Evolutionary conservation across 2,888 invertebrate genomes (phyloP).

Genomic region (Alviniconcha strummeri): DNA sequence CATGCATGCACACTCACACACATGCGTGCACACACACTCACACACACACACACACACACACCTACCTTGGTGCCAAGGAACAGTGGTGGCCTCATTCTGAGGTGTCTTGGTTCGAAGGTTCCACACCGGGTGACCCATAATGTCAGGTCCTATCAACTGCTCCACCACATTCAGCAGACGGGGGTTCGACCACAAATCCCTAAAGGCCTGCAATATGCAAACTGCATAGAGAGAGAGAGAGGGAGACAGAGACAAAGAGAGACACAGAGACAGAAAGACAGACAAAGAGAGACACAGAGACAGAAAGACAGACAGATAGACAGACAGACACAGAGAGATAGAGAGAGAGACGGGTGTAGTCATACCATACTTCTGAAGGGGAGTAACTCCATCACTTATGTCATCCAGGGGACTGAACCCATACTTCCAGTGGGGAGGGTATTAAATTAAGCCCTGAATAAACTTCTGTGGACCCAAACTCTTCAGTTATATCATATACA

Average conservation of each 20-base stretch:
- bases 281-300: background rate
- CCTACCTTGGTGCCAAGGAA: constrained; percentile 72
- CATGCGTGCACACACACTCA: background rate
- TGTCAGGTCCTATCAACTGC: constrained; percentile 56
- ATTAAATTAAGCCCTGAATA: background rate
- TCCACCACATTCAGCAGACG: constrained; percentile 66
- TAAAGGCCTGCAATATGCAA: constrained; percentile 52
- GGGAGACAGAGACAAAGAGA: background rate
- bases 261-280: background rate
- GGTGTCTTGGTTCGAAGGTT: constrained; percentile 71
- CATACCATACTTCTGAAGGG: background rate
- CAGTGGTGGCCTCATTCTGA: constrained; percentile 63
- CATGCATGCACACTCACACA: background rate
- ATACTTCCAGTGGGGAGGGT: background rate
- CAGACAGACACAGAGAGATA: background rate
- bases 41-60: background rate
- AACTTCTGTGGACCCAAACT: background rate
- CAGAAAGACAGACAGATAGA: background rate
- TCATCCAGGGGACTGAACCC: too few species aligned
- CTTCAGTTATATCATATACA: background rate
- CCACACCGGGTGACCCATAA: constrained; percentile 55
- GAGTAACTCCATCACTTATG: too few species aligned
- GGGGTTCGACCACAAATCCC: constrained; percentile 65
- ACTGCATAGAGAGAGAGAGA: background rate
- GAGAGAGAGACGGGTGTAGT: background rate